Evolutionary conservation across 2,797 vertebrate genomes (phyloP).

Genomic region (Alcedo atthis): DNA sequence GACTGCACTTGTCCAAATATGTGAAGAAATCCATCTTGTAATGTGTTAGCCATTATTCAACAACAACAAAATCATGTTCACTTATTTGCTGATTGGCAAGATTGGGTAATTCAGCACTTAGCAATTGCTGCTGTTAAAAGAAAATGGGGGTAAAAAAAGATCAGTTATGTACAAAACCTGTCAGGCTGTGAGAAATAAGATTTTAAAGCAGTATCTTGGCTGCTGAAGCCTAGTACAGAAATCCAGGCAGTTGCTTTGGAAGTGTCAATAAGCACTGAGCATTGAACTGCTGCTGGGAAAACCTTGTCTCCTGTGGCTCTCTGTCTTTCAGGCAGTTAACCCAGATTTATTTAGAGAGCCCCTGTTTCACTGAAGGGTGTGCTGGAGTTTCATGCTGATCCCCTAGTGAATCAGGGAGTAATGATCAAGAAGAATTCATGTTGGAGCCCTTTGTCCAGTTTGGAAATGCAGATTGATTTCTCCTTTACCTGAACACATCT

Average conservation of each 20-base stretch:
- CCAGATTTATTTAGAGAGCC: not conserved
- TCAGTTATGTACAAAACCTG: not conserved
- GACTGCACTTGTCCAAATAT: slow-evolving; percentile 5
- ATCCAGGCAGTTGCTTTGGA: not conserved
- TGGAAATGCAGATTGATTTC: not conserved
- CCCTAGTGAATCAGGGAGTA: not conserved
- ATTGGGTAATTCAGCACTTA: not conserved
- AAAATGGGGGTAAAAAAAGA: not conserved
- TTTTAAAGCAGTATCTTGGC: not conserved
- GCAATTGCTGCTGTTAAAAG: not conserved
- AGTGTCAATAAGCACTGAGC: not conserved
- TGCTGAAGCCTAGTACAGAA: not conserved
- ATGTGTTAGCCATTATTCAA: slow-evolving; percentile 11
- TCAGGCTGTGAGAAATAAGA: not conserved
- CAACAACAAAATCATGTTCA: not conserved
- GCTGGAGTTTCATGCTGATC: not conserved
- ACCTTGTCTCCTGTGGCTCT: not conserved
- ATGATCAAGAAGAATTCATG: not conserved
- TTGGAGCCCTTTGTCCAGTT: not conserved
- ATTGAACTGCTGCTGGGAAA: not conserved
- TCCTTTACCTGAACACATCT: not conserved
- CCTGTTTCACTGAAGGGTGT: not conserved
- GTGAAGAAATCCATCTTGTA: not conserved
- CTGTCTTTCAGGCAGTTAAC: not conserved
- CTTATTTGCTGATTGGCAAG: slow-evolving; percentile 6